phyloP scores from a whole-genome alignment of 1,140 invertebrate genomes.

The Drosophila elegans region DNA sequence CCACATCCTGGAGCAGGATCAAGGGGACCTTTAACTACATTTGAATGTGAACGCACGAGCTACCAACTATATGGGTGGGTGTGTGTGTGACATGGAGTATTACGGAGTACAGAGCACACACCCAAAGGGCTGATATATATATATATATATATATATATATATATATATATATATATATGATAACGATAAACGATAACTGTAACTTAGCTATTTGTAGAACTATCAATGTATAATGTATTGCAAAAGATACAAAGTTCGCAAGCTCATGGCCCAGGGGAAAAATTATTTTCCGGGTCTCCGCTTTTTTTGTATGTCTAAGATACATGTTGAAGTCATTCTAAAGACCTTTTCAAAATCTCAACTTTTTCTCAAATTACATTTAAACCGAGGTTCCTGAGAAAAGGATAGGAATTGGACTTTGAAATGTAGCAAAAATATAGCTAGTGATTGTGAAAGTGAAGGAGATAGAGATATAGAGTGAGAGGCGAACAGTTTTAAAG shows the following conservation, averaged over 20 bases:
- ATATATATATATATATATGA: conserved; percentile 43
- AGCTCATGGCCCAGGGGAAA: neutral
- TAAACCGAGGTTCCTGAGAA: neutral
- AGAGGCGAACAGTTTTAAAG: conserved; percentile 10
- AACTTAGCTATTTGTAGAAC: conserved; percentile 75
- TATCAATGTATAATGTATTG: conserved; percentile 65
- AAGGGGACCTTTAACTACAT: conserved; percentile 22
- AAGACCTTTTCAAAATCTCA: neutral
- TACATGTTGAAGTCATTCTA: neutral
- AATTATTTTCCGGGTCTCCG: conserved; percentile 16
- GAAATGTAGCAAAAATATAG: neutral
- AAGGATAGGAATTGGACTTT: neutral
- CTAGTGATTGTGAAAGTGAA: conserved; percentile 20
- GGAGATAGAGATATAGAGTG: conserved; percentile 15
- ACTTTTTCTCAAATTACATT: neutral
- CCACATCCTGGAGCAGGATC: neutral
- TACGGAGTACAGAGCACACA: neutral
- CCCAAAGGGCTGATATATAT: conserved; percentile 25
- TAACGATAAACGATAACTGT: conserved; percentile 63
- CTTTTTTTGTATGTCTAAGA: neutral
- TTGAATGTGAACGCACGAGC: conserved; percentile 18
- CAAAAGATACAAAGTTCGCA: conserved; percentile 34
- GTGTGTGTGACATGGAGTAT: conserved; percentile 2
- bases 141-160: conserved; percentile 44
- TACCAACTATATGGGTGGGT: conserved; percentile 8